A percentile compares a stretch with the other conserved stretches of the same genome.
These are phyloP conservation scores for Leptodactylus fuscus DNA, from an alignment of 2,113 vertebrate genomes.

Conservation along the genomic window DNA sequence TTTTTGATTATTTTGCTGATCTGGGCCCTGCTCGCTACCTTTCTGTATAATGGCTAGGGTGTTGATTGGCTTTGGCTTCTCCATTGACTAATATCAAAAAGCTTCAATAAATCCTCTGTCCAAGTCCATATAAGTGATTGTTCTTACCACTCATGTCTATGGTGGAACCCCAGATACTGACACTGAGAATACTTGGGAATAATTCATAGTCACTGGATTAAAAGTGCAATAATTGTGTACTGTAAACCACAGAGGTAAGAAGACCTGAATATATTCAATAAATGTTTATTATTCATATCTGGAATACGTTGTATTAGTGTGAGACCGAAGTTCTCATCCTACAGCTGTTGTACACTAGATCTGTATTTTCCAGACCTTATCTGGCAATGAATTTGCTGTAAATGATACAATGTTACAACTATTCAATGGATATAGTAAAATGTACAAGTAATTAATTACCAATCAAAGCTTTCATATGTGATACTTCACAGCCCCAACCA, in stretches of 20 bases:
- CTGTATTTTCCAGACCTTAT: too few relatives aligned
- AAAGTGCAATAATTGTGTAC: not conserved
- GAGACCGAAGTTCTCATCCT: not conserved
- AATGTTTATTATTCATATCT: not conserved
- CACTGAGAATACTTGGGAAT: not conserved
- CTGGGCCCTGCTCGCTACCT: too few relatives aligned
- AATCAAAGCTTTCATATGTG: not conserved
- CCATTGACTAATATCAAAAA: not conserved
- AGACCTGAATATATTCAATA: not conserved
- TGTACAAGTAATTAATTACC: not conserved
- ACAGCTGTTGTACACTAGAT: too few relatives aligned
- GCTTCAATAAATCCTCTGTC: not conserved
- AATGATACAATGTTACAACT: not conserved
- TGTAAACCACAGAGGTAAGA: not conserved
- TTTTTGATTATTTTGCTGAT: too few relatives aligned
- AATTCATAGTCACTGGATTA: not conserved
- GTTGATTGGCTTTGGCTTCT: too few relatives aligned
- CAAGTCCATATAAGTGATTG: not conserved
- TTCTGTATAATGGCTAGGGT: too few relatives aligned
- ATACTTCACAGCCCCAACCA: not conserved
- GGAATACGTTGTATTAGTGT: not conserved
- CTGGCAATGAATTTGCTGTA: not conserved
- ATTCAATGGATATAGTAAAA: not conserved
- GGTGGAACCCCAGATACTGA: not conserved
- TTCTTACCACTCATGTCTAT: not conserved